Base-by-base conservation (phyloP, 1,140 invertebrate genomes). In the Caenorhabditis tropicalis region DNA sequence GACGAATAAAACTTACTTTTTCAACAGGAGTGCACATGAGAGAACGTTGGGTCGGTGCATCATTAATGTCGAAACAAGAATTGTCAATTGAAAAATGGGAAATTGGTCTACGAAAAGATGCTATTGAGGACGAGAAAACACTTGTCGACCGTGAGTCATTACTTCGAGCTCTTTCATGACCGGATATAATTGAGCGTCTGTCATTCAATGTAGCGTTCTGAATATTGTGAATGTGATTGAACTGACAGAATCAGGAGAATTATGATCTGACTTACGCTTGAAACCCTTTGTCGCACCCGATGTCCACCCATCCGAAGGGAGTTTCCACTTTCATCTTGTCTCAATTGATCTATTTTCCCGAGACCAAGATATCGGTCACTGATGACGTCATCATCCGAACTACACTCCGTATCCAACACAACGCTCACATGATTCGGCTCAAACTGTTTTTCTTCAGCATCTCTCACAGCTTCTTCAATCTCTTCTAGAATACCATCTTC, bases 71-170 rank as follows among this genome's bases (percentile, higher is more conserved):
- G n/a, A 74, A 74, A 15, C 65, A 74, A 19, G 65, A 74, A 24
- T 74, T 74, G 65, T 74, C 65, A 12, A 74, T 74, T 3, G 65
- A 74, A 19, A 74, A 74, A 74, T 74, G 65, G 9, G 65, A 74
- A 24, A 43, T 74, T 6, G 65, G 65, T 21, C 65, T 33, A 27
- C 65, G 65, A 24, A 74, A 74, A 1, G 65, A 74, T 9, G 65
- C 65, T 9, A 74, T 74, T 4, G 65, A 74, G 2, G 65, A 74
- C 15, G 65, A 74, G 36, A 74, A 74, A 1, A 74, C 7, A 31
- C 65, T 74, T 10, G 65, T 74, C 21, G 65, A 12, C 12, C 65
- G 24, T 5, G 65, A 74, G 33, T 74, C 65, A 15, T 74, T 74
- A n/a, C 65, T 74, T 43, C 65, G 16, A 10, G 65, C 65, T 24